Evolutionary conservation across 2,797 vertebrate genomes (phyloP).

Genomic region (Alca torda): DNA sequence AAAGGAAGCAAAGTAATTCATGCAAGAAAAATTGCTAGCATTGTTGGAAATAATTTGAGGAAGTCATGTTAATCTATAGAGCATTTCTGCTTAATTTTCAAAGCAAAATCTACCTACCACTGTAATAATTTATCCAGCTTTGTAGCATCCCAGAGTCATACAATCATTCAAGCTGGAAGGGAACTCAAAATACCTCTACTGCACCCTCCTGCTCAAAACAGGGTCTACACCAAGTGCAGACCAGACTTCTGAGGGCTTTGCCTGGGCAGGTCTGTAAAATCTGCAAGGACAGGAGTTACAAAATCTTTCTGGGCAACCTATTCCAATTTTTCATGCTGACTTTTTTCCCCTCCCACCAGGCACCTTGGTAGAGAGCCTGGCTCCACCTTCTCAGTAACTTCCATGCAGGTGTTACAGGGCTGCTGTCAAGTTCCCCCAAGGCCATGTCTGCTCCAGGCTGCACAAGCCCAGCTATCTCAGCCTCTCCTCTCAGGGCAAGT

Average conservation of each 20-base stretch:
- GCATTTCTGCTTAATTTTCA: not conserved
- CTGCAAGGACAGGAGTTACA: not conserved
- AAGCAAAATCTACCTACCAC: not conserved
- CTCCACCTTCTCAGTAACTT: not conserved
- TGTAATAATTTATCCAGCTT: not conserved
- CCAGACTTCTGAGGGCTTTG: not conserved
- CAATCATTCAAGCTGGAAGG: not conserved
- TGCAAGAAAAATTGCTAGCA: not conserved
- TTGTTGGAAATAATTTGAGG: not conserved
- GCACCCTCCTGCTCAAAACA: not conserved
- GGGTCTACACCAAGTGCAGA: not conserved
- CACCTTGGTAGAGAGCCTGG: not conserved
- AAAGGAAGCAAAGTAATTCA: not conserved
- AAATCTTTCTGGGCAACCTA: not conserved
- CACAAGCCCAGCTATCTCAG: not conserved
- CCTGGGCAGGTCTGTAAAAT: not conserved
- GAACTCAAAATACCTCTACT: not conserved
- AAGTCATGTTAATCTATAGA: not conserved
- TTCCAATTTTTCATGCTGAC: not conserved
- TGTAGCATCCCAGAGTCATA: not conserved
- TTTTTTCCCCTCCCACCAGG: not conserved
- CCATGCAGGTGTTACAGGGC: not conserved
- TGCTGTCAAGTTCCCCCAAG: not conserved
- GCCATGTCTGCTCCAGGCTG: not conserved
- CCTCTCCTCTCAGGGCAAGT: not conserved